phyloP scores from a whole-genome alignment of 2,888 invertebrate genomes.

The Patella depressa region DNA sequence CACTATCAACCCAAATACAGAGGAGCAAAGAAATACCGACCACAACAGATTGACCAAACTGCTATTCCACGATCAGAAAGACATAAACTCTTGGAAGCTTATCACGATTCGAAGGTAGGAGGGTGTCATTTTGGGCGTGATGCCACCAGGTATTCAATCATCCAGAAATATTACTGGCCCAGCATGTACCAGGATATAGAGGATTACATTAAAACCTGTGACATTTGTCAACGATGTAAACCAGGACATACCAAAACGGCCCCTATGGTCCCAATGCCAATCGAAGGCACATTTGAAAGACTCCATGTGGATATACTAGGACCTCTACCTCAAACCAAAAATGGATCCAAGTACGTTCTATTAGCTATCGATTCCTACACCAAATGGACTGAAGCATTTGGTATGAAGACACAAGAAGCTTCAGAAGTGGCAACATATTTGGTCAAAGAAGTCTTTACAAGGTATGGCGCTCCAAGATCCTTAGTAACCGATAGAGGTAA shows the following conservation, averaged over 20 bases:
- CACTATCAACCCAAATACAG: background rate
- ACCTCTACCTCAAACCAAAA: conserved; percentile 28
- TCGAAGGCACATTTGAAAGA: conserved; percentile 26
- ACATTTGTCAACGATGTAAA: conserved; percentile 15
- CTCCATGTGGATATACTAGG: conserved; percentile 40
- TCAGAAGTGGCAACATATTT: conserved; percentile 35
- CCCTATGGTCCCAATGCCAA: conserved; percentile 32
- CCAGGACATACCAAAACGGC: conserved; percentile 21
- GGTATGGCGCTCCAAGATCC: conserved; percentile 32
- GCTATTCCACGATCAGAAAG: background rate
- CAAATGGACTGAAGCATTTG: conserved; percentile 41
- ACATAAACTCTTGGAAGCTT: background rate
- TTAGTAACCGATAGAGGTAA: conserved; percentile 40
- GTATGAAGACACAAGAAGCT: conserved; percentile 37
- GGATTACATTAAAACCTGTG: conserved; percentile 12
- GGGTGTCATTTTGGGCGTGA: conserved; percentile 12
- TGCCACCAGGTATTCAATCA: conserved; percentile 15
- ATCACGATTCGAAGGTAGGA: background rate
- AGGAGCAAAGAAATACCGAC: background rate
- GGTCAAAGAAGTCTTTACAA: too few relatives aligned
- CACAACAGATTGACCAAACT: background rate
- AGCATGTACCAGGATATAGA: conserved; percentile 18
- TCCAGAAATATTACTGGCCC: conserved; percentile 22
- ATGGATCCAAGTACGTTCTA: conserved; percentile 73
- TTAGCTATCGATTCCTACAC: conserved; percentile 35